A percentile compares a stretch with the other conserved stretches of the same genome.
Conservation (phyloP, 1,140 invertebrate species). For the Scaptomyza pallida region DNA sequence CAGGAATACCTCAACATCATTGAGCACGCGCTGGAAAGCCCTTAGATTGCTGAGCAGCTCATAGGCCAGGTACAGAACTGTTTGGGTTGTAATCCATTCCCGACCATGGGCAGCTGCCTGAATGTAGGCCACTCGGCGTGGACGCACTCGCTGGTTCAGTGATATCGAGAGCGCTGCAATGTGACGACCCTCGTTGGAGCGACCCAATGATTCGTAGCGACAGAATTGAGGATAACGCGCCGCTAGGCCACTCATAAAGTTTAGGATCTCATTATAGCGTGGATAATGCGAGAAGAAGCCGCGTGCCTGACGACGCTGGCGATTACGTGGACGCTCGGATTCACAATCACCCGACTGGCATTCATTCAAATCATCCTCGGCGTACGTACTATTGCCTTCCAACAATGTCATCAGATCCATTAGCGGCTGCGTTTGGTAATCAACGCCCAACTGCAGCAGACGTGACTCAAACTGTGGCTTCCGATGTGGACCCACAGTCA, state of each 20-base stretch:
- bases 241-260: constrained; percentile 75
- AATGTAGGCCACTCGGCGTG: constrained; percentile 77
- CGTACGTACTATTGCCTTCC: constrained; percentile 61
- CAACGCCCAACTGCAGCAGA: constrained; percentile 50
- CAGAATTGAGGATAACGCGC: constrained; percentile 73
- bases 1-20: constrained; percentile 87
- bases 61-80: constrained; percentile 86
- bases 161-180: constrained; percentile 83
- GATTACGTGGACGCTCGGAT: constrained; percentile 49
- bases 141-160: constrained; percentile 55
- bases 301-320: constrained; percentile 68
- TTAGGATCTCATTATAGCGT: constrained; percentile 73
- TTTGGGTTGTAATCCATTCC: constrained; percentile 89
- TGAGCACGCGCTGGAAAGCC: constrained; percentile 66
- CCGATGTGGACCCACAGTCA: constrained; percentile 57
- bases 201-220: constrained; percentile 78
- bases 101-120: constrained; percentile 83
- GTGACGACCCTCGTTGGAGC: constrained; percentile 81
- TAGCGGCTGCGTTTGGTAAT: constrained; percentile 61
- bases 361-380: constrained; percentile 48
- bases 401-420: constrained; percentile 69
- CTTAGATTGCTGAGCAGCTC: constrained; percentile 86
- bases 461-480: constrained; percentile 61
- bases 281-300: constrained; percentile 77
- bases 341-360: constrained; percentile 61